These are phyloP conservation scores for Agriopis marginaria DNA, from an alignment of 2,888 invertebrate species.

Conservation along the genomic window DNA sequence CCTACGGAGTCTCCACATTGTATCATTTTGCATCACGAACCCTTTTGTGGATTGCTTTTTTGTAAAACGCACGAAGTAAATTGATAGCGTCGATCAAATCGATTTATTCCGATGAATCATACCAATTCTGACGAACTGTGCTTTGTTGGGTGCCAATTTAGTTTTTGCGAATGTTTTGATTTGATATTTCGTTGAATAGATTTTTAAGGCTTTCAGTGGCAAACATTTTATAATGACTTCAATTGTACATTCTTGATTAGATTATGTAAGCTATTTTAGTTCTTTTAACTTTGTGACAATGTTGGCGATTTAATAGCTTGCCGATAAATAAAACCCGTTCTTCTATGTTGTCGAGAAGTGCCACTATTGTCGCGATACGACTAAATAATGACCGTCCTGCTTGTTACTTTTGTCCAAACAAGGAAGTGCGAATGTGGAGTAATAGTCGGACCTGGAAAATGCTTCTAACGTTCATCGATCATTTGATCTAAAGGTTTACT, in stretches of 20 bases:
- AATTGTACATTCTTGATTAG: constrained; percentile 21
- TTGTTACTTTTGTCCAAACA: constrained; percentile 64
- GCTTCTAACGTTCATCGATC: constrained; percentile 66
- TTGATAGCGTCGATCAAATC: constrained; percentile 67
- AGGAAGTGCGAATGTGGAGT: constrained; percentile 74
- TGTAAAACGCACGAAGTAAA: constrained; percentile 57
- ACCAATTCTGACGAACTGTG: constrained; percentile 53
- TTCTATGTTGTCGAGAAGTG: constrained; percentile 52
- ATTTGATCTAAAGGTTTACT: constrained; percentile 60
- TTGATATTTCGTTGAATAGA: constrained; percentile 26
- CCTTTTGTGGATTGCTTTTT: constrained; percentile 70
- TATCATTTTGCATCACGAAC: constrained; percentile 65
- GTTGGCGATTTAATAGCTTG: constrained; percentile 51
- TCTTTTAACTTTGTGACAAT: constrained; percentile 32
- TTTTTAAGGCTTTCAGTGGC: constrained; percentile 17
- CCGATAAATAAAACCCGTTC: constrained; percentile 66
- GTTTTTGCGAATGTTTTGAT: constrained; percentile 43
- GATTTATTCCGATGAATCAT: constrained; percentile 73
- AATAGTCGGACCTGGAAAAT: constrained; percentile 69
- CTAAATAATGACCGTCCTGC: constrained; percentile 69
- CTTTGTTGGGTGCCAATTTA: constrained; percentile 48
- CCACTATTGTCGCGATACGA: constrained; percentile 65
- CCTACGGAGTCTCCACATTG: constrained; percentile 66
- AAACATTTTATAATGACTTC: constrained; percentile 8
- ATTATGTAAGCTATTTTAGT: constrained; percentile 31